Conservation (phyloP, 2,888 invertebrate species). For the Adineta ricciae region DNA sequence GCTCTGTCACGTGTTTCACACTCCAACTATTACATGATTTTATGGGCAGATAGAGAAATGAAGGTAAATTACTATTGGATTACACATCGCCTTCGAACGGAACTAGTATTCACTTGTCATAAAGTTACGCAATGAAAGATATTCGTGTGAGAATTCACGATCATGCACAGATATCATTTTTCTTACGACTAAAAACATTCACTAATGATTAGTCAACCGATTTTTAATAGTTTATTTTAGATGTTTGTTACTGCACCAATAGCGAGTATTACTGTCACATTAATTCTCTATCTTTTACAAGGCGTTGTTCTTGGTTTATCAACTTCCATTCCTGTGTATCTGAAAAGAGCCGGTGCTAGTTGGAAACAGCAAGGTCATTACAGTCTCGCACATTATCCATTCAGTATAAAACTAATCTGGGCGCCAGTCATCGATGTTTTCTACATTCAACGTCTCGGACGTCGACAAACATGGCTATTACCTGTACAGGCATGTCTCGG, state of each 20-base stretch:
- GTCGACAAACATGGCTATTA: conserved; percentile 78
- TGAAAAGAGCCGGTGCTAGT: conserved; percentile 49
- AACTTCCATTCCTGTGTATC: background rate
- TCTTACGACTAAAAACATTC: too few relatives aligned
- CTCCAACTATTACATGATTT: too few relatives aligned
- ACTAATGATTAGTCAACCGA: too few relatives aligned
- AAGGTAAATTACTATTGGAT: too few relatives aligned
- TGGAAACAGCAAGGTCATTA: conserved; percentile 75
- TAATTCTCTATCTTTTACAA: background rate
- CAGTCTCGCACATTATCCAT: conserved; percentile 84
- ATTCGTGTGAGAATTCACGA: too few relatives aligned
- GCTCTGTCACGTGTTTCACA: too few relatives aligned
- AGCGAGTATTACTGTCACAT: background rate
- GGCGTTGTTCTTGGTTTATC: background rate
- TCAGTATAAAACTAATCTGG: conserved; percentile 81
- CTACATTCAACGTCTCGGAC: conserved; percentile 70
- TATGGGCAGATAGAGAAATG: too few relatives aligned
- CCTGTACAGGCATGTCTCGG: conserved; percentile 74
- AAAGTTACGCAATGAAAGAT: too few relatives aligned
- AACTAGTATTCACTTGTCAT: too few relatives aligned
- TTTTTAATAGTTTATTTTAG: background rate
- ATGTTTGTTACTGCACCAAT: background rate
- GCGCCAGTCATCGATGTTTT: conserved; percentile 92
- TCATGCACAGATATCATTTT: too few relatives aligned
- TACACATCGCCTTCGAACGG: too few relatives aligned